Conservation (phyloP, 2,113 vertebrate genomes). For the Polypterus bichir region DNA sequence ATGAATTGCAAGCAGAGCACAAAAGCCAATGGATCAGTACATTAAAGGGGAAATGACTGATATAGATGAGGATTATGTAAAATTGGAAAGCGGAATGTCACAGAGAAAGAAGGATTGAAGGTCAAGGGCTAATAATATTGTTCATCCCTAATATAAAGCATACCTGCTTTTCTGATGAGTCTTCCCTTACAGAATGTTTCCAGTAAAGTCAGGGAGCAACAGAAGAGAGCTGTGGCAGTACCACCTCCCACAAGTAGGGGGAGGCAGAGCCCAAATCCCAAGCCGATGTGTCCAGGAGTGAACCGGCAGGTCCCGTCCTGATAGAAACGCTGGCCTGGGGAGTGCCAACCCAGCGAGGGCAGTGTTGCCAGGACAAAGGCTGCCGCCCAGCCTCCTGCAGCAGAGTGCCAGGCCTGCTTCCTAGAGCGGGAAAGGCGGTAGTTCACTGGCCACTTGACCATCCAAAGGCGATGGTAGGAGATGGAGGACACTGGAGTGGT, state of each 20-base stretch:
- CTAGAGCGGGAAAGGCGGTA: conserved; percentile 64
- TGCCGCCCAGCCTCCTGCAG: conserved; percentile 68
- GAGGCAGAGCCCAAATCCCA: conserved; percentile 63
- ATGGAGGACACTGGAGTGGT: conserved; percentile 45
- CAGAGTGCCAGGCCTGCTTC: conserved; percentile 60
- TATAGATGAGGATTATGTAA: too few relatives aligned
- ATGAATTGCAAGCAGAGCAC: too few relatives aligned
- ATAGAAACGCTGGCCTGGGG: conserved; percentile 60
- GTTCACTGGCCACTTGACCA: conserved; percentile 67
- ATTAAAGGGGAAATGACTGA: too few relatives aligned
- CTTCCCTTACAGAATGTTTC: conserved; percentile 54
- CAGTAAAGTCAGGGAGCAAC: conserved; percentile 61
- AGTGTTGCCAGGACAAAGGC: conserved; percentile 65
- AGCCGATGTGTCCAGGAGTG: conserved; percentile 63
- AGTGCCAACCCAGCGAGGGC: conserved; percentile 67
- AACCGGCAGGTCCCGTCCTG: conserved; percentile 59
- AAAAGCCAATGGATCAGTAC: too few relatives aligned
- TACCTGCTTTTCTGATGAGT: too few relatives aligned
- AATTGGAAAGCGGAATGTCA: too few relatives aligned
- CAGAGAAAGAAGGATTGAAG: too few relatives aligned
- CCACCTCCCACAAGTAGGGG: conserved; percentile 58
- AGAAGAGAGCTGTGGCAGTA: conserved; percentile 62
- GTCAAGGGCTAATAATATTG: too few relatives aligned
- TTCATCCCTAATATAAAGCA: too few relatives aligned
- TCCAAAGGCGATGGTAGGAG: conserved; percentile 69